Base-by-base conservation (phyloP, 2,113 vertebrate species). In the Pelusios castaneus region DNA sequence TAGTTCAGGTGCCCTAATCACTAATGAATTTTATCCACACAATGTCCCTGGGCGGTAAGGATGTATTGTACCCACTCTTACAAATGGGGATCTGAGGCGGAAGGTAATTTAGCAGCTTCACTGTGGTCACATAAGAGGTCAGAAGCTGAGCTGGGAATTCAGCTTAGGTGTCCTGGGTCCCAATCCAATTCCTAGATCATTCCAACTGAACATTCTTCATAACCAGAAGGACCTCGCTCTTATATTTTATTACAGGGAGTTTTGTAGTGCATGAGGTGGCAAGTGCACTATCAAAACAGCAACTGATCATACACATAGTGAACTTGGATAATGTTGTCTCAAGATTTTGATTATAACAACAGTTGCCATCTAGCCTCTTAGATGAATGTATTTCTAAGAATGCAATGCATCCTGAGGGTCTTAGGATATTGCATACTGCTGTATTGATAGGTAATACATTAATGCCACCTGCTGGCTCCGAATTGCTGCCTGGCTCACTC, bases 401-500 rank as follows among this genome's bases (percentile, higher is more conserved):
- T 67, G 60, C 14, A 34, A 16, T 17, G 31, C 7, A 67, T 67
- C 34, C 60, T 67, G 60, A 67, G 60, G 7, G 34, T 67, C 8
- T 67, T 67, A 67, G 17, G 14, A 67, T 16, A 38, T 75, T 91
- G 82, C 52, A 25, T 89, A 52, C 34, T 1, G 0, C 6, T 21
- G 21, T 55, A 54, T 58, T 54, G 81, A 79, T 47, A 2, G 49
- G 3, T 56, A 83, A 67, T 43, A 5, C 83, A 70, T 83, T 85
- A 76, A 73, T 91, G 88, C 84, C 86, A 76, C 79, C 88, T 95
- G 86, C 84, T 95, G 92, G 80, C 80, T 93, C 56, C 3, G 31
- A 76, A 19, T 60, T 84, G 25, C 41, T 54, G 56, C 3, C 27
- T 87, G 41, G n/a, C 81, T 75, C 91, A 55, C 75, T 67, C 60